These are phyloP conservation scores for Stomorhina lunata DNA, from an alignment of 2,888 invertebrate species.

Conservation along the genomic window DNA sequence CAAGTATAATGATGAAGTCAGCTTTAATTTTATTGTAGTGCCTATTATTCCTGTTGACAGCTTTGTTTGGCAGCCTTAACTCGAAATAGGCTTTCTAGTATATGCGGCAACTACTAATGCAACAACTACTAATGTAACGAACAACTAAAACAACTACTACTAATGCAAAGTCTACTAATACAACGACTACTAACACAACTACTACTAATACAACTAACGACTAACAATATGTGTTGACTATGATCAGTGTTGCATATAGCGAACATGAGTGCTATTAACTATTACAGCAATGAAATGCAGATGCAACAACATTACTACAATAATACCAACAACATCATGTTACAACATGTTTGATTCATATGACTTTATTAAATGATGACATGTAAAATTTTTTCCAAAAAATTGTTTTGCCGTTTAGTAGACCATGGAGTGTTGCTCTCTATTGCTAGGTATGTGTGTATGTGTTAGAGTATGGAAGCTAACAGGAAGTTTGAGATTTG, in stretches of 20 bases:
- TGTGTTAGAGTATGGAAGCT: not conserved
- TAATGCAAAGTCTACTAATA: not conserved
- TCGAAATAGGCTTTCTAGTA: not conserved
- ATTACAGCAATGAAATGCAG: not conserved
- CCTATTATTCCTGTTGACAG: slow-evolving; percentile 54
- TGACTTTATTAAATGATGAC: slow-evolving; percentile 54
- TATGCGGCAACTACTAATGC: not conserved
- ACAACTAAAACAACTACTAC: not conserved
- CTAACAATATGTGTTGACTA: too few relatives aligned
- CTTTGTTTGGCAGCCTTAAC: slow-evolving; percentile 35
- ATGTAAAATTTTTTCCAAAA: slow-evolving; percentile 41
- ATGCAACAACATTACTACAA: not conserved
- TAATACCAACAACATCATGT: slow-evolving; percentile 13
- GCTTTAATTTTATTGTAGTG: slow-evolving; percentile 50
- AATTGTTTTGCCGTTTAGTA: too few relatives aligned
- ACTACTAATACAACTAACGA: not conserved
- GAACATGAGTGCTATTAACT: slow-evolving; percentile 16
- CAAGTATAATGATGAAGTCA: slow-evolving; percentile 34
- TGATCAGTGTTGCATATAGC: slow-evolving; percentile 34
- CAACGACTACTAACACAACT: not conserved
- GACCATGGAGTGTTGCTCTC: not conserved
- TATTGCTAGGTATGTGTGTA: not conserved
- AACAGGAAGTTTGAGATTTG: not conserved
- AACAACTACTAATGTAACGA: not conserved
- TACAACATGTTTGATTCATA: slow-evolving; percentile 42